A percentile compares a stretch with the other conserved stretches of the same genome.
Evolutionary conservation across 2,797 vertebrate species (phyloP).

Genomic region (Tadarida brasiliensis): DNA sequence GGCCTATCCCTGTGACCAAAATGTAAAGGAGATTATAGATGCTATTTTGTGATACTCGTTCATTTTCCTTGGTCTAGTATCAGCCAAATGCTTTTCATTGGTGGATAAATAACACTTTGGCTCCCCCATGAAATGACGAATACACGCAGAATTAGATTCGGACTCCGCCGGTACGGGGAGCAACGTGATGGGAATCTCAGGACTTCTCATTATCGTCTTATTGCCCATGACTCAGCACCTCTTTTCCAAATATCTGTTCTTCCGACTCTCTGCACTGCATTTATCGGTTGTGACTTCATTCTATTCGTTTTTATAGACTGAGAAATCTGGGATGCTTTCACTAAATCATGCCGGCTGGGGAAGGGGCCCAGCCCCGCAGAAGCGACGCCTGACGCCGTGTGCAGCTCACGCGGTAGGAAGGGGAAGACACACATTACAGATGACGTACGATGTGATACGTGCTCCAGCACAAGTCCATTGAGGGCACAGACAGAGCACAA

Average conservation of each 20-base stretch:
- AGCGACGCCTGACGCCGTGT: neutral
- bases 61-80: slow-evolving; percentile 37
- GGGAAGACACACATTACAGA: neutral
- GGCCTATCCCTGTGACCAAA: neutral
- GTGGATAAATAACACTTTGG: slow-evolving; percentile 70
- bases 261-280: neutral
- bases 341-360: neutral
- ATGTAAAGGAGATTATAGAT: slow-evolving; percentile 61
- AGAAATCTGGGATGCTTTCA: neutral
- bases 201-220: neutral
- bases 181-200: neutral
- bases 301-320: neutral
- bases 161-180: neutral
- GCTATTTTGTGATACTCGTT: slow-evolving; percentile 60
- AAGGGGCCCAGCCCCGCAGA: neutral
- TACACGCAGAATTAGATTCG: slow-evolving; percentile 45
- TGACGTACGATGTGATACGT: rapidly evolving
- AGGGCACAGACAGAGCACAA: neutral
- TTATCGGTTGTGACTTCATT: neutral
- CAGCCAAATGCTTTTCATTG: slow-evolving; percentile 82
- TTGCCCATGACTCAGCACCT: slow-evolving; percentile 37
- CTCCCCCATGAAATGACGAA: slow-evolving; percentile 69
- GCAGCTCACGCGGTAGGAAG: rapidly evolving
- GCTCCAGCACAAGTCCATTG: neutral
- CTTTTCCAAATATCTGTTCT: slow-evolving; percentile 6